Conservation (phyloP, 1,140 invertebrate species). For the Gonatopus flavifemur region DNA sequence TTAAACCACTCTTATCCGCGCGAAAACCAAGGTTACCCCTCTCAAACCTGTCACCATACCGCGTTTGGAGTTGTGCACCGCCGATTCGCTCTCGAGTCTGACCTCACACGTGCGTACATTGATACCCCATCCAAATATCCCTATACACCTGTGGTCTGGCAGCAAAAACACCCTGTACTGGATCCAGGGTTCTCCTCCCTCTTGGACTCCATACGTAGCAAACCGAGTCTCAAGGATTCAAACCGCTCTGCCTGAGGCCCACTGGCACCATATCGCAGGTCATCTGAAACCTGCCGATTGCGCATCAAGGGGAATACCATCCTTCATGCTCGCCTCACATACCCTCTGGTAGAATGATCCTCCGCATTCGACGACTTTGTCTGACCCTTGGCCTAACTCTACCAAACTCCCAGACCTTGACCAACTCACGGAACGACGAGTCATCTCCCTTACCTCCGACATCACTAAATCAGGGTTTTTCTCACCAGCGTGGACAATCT, state of each 20-base stretch:
- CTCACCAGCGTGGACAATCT: too few species aligned
- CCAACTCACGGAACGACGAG: too few species aligned
- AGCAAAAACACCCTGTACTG: neutral
- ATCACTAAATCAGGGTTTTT: too few species aligned
- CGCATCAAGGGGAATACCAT: neutral
- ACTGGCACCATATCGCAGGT: neutral
- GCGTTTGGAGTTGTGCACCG: neutral
- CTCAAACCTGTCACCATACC: neutral
- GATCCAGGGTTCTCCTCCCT: neutral
- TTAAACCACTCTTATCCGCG: neutral
- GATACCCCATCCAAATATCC: too few species aligned
- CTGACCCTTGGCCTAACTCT: too few species aligned
- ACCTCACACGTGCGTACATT: too few species aligned
- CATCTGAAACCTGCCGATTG: neutral
- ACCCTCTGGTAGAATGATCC: neutral
- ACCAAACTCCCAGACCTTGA: too few species aligned
- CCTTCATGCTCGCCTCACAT: neutral
- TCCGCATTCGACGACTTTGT: neutral
- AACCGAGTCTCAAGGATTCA: slow-evolving; percentile 30
- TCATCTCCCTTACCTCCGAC: too few species aligned
- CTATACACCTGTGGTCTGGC: neutral
- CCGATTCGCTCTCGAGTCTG: neutral
- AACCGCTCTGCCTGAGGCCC: neutral
- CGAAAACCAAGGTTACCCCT: neutral
- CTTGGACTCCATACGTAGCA: slow-evolving; percentile 22